Evolutionary conservation across 2,797 vertebrate genomes (phyloP).

Genomic region (Scolopax rusticola): DNA sequence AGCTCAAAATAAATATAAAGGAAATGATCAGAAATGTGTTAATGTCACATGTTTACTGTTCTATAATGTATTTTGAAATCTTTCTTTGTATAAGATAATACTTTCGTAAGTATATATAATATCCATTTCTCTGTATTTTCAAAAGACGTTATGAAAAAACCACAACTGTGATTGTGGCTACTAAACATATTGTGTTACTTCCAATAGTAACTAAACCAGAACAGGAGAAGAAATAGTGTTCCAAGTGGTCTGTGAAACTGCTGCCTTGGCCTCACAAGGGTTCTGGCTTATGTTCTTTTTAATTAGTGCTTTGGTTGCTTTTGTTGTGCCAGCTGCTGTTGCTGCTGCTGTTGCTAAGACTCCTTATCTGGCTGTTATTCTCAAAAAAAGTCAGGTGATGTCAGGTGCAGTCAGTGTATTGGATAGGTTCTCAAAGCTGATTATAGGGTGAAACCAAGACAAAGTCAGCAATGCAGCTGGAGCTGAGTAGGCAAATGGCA

Average conservation of each 20-base stretch:
- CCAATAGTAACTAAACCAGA: not conserved
- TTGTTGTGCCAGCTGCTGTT: constrained; percentile 19
- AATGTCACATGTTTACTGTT: not conserved
- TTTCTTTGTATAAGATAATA: not conserved
- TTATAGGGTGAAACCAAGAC: not conserved
- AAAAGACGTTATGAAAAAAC: not conserved
- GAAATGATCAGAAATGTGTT: not conserved
- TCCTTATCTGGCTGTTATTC: constrained; percentile 9
- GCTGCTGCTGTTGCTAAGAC: constrained; percentile 30
- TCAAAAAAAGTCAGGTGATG: not conserved
- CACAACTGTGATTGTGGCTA: not conserved
- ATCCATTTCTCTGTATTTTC: not conserved
- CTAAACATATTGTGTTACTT: not conserved
- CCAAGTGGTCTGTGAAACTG: not conserved
- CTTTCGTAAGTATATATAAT: not conserved
- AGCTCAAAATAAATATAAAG: not conserved
- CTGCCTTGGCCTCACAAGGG: not conserved
- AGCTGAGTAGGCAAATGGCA: not conserved
- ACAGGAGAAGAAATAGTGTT: not conserved
- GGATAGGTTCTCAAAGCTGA: not conserved
- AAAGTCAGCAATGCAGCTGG: not conserved
- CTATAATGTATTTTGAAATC: not conserved
- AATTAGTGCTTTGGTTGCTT: not conserved
- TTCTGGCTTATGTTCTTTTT: constrained; percentile 27
- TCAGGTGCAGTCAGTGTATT: not conserved